Evolutionary conservation across 2,797 vertebrate species (phyloP), one percentile per base, ranked within the genome.

Genomic region (Danio albolineatus): DNA sequence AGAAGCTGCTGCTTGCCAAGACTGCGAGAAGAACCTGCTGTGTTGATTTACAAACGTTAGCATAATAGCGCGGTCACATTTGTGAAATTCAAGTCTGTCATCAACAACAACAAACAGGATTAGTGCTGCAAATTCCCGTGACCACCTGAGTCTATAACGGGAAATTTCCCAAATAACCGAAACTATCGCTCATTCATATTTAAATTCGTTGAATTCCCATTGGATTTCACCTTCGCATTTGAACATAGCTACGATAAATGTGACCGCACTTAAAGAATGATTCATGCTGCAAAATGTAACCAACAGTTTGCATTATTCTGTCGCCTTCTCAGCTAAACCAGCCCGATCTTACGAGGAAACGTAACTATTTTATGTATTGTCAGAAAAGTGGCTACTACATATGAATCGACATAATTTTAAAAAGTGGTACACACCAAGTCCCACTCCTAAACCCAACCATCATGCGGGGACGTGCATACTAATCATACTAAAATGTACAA

Each of bases 41-140:
- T 79, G 80, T 16, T 80, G 44, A 60, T 54, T 46, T 74, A 60
- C 10, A 13, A 36, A 67, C 17, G 21, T 13, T 56, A 19, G 17
- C 19, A 19, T 67, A 48, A 48, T 19, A 38, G 69, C 9, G 38
- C 7, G n/a, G 69, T 16, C 51, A 43, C 12, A 41, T 21, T 10
- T 7, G 36, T 4, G n/a, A 54, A 43, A 21, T 51, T 38, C 10
- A 17, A n/a, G 19, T 66, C 10, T 6, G 7, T 5, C 39, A 16
- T 7, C 16, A 38, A 39, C 38, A 39, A 16, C 1, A 4, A n/a
- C n/a, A n/a, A n/a, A n/a, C n/a, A n/a, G n/a, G n/a, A n/a, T n/a
- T n/a, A n/a, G 38, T 2, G 14, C 8, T 5, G 12, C 0, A 8
- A 46, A 66, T 46, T 4, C 3, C 3, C 1, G 6, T 21, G 12